Evolutionary conservation across 2,797 vertebrate genomes (phyloP).

Genomic region (Semotilus atromaculatus): DNA sequence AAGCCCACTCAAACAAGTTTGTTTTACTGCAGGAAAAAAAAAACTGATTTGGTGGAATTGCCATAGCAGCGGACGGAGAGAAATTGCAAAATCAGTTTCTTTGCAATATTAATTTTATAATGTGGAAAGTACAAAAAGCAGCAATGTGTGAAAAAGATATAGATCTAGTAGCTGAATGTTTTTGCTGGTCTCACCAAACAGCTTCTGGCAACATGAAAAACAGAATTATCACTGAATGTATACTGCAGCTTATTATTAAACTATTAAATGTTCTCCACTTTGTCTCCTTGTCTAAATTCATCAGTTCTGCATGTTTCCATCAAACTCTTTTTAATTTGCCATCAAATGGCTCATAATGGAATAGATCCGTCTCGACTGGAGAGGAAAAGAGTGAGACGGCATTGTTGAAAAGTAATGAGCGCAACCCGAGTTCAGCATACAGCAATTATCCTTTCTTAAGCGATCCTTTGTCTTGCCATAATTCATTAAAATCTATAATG

Average conservation of each 20-base stretch:
- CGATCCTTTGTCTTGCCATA: conserved; percentile 53
- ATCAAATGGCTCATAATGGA: conserved; percentile 56
- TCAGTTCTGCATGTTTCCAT: conserved; percentile 50
- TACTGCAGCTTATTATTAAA: conserved; percentile 89
- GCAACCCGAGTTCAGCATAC: conserved; percentile 53
- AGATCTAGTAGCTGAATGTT: conserved; percentile 85
- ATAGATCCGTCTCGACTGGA: conserved; percentile 45
- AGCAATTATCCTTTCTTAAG: conserved; percentile 59
- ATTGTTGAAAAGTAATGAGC: conserved; percentile 63
- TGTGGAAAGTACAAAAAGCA: conserved; percentile 75
- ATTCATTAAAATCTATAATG: conserved; percentile 61
- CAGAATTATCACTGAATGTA: conserved; percentile 89
- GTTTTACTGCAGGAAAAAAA: conserved; percentile 55
- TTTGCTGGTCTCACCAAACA: conserved; percentile 85
- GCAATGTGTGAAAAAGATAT: conserved; percentile 79
- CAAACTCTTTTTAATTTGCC: conserved; percentile 52
- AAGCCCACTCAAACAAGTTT: conserved; percentile 63
- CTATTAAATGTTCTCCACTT: conserved; percentile 84
- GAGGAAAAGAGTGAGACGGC: conserved; percentile 32
- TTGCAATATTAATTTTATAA: conserved; percentile 78
- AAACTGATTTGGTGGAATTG: conserved; percentile 65
- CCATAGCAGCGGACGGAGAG: conserved; percentile 59
- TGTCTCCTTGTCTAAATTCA: conserved; percentile 74
- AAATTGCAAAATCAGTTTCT: conserved; percentile 76
- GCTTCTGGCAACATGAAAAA: conserved; percentile 86